Base-by-base conservation (phyloP, 2,113 vertebrate genomes). In the Microcebus lehilahytsara region DNA sequence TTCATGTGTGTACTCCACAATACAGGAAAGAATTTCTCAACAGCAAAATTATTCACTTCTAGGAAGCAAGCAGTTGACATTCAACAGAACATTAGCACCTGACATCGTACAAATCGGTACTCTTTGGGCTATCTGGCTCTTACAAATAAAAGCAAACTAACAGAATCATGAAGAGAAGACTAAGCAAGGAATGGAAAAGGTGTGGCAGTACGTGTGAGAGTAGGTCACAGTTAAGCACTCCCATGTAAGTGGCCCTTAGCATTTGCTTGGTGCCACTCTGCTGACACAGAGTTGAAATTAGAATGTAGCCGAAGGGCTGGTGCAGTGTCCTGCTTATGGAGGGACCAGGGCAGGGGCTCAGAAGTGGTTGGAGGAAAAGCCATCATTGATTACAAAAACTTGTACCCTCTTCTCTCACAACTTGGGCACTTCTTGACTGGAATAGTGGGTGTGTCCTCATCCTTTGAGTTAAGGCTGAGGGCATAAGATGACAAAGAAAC, bases 1-100 rank as follows among this genome's bases (percentile, higher is more conserved):
- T 98, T 94, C 96, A 25, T 98, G 94, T 98, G 90, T 98, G 95
- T 97, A 96, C 92, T 89, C 96, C 95, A 93, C 64, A 84, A 58
- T 95, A 17, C 46, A 89, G 74, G 92, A 93, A 92, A 72, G 72
- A 96, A 46, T 51, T 51, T 97, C 71, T 97, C 77, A 92, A 34
- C 23, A 93, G 60, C 72, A 89, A 62, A 85, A 95, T 75, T 62
- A 86, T 49, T 97, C 56, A 77, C 17, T 85, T 93, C 34, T 69
- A 66, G 51, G 85, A 89, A 72, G 42, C 23, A 30, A 71, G 30
- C 53, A 51, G 17, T 37, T 95, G 81, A 69, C 51, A 72, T 89
- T 78, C 40, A 67, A 9, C 51, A 69, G 66, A 62, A 95, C 19
- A n/a, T 77, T 79, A 80, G 84, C 20, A 49, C 84, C 49, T 89